These are phyloP conservation scores for Tokudaia muenninki DNA, from an alignment of 2,797 vertebrate genomes.

Conservation along the genomic window DNA sequence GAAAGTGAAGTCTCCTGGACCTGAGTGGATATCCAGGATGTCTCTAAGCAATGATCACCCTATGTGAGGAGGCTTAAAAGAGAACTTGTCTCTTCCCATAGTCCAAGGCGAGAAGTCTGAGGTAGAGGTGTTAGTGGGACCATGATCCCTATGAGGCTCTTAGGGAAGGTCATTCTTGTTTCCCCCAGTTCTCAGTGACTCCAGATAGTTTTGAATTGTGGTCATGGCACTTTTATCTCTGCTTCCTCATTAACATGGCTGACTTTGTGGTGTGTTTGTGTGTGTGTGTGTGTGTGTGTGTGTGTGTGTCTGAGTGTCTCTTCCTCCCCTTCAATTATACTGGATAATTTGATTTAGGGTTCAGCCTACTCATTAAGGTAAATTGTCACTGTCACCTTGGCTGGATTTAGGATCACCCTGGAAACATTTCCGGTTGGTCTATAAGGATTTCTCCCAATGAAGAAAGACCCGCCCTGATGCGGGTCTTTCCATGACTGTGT, in stretches of 20 bases:
- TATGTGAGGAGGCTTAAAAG: neutral
- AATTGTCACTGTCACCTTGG: neutral
- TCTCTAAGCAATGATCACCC: no score
- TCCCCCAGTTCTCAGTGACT: neutral
- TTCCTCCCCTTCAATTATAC: neutral
- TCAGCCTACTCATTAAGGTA: neutral
- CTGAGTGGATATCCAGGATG: neutral
- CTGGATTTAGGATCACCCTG: neutral
- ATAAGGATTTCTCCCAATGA: neutral
- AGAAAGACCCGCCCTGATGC: rapidly evolving
- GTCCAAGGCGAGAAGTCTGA: neutral
- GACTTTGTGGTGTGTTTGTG: no score
- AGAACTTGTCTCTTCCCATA: no score
- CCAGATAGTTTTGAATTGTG: neutral
- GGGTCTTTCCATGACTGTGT: neutral
- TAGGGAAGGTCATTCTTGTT: neutral
- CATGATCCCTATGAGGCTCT: no score
- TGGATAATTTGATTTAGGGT: rapidly evolving
- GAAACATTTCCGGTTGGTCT: neutral
- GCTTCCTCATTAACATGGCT: neutral
- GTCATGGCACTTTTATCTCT: neutral
- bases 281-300: no score
- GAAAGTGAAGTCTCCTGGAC: neutral
- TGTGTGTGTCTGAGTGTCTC: neutral
- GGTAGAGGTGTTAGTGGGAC: neutral